Conservation (phyloP, 1,140 invertebrate genomes). For the Leptinotarsa lineolata region DNA sequence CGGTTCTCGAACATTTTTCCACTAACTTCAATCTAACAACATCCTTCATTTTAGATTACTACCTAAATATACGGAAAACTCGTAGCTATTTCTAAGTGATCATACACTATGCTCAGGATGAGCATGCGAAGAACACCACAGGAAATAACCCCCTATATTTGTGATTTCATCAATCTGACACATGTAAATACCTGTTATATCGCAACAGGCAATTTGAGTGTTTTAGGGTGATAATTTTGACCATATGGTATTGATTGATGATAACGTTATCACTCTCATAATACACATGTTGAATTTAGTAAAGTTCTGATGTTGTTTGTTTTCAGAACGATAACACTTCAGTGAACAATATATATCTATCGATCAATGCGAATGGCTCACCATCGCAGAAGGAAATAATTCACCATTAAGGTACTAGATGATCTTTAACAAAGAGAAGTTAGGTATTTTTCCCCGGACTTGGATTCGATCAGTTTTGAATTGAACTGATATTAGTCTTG, state of each 20-base stretch:
- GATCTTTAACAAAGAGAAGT: no score
- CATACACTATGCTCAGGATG: no score
- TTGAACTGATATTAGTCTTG: no score
- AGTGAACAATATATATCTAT: slow-evolving; percentile 23
- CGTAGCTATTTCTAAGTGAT: neutral
- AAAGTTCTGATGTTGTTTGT: slow-evolving; percentile 20
- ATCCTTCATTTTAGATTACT: no score
- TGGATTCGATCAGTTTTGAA: no score
- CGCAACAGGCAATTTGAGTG: slow-evolving; percentile 9
- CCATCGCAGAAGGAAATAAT: no score
- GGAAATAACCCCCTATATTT: neutral
- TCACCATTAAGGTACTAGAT: no score
- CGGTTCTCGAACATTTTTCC: no score
- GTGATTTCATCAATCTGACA: neutral
- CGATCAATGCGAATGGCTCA: slow-evolving; percentile 6
- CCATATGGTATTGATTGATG: slow-evolving; percentile 26
- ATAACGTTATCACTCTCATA: slow-evolving; percentile 25
- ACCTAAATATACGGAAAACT: no score
- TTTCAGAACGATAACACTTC: slow-evolving; percentile 15
- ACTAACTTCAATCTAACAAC: no score
- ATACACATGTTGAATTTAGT: slow-evolving; percentile 30
- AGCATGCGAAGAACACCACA: no score
- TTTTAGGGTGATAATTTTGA: slow-evolving; percentile 10
- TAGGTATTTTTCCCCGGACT: no score
- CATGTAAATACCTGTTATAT: slow-evolving; percentile 7